Evolutionary conservation across 1,140 invertebrate species (phyloP), one percentile per base, ranked within the genome.

Genomic region (Oedothorax gibbosus): DNA sequence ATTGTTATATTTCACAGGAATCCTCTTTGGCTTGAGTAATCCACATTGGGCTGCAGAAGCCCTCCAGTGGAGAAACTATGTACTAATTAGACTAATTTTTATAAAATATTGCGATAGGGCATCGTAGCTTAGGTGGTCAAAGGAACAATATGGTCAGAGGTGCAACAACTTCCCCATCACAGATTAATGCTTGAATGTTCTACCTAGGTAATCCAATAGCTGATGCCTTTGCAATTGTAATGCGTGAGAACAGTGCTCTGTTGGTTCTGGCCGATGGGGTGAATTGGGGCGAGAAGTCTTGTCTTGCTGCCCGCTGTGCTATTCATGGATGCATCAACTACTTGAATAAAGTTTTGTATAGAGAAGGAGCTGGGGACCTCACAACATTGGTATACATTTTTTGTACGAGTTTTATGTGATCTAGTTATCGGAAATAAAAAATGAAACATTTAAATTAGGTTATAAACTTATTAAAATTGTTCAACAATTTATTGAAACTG

Each of bases 221-320:
- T 15, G 96, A 98, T 91, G 95, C 95, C 87, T 98, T 96, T 91
- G 96, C 94, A 4, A 91, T 98, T 65, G 93, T 95, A 85, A 93
- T 95, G 9, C 91, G 96, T 62, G 92, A 92, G 69, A 95, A 97
- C 89, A 95, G 94, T 86, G 94, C 94, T 10, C 93, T 97, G 82
- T 91, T 98, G 88, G 94, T 94, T 51, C 91, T 98, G 69, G 97
- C 96, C 12, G 96, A 98, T 92, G 96, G 97, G 64, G 96, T 98
- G 0, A 98, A 98, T 91, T 98, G 96, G 96, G 96, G 96, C 71
- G 94, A 95, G 88, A 96, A 96, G 88, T 95, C 96, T 53, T 93
- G 95, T 77, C 91, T 97, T 77, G 96, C 96, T 21, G 96, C 96
- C 11, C 92, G 96, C 85, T 96, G 96, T 86, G 96, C 96, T 11